A percentile compares a stretch with the other conserved stretches of the same genome.
Evolutionary conservation across 2,888 invertebrate species (phyloP).

Genomic region (Metallyticus violacea): DNA sequence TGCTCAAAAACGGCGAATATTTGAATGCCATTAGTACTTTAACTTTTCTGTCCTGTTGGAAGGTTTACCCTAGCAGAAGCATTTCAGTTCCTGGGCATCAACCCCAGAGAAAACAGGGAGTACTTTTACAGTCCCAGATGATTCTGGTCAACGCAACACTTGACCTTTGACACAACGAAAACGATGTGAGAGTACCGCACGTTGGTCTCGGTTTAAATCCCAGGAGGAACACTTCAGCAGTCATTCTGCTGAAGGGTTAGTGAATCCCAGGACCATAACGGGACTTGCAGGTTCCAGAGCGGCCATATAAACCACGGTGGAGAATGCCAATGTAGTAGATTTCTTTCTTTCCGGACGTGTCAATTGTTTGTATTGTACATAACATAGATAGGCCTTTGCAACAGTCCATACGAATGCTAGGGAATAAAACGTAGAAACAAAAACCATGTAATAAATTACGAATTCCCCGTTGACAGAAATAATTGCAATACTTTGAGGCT

Average conservation of each 20-base stretch:
- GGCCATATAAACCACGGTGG: background rate
- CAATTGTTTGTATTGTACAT: background rate
- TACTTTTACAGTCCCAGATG: background rate
- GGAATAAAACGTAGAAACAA: too few species aligned
- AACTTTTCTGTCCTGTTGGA: too few species aligned
- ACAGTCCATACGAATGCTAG: too few species aligned
- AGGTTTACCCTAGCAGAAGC: too few species aligned
- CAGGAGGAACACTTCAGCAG: too few species aligned
- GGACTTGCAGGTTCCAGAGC: background rate
- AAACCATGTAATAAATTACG: too few species aligned
- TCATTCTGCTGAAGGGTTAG: background rate
- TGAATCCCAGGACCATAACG: background rate
- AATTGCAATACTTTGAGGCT: too few species aligned
- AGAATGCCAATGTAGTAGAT: background rate
- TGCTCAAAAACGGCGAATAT: too few species aligned
- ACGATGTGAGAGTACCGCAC: background rate
- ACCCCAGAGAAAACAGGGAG: background rate
- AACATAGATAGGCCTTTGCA: too few species aligned
- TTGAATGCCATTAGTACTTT: too few species aligned
- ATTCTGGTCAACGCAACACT: background rate
- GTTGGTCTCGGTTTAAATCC: background rate
- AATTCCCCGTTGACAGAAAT: too few species aligned
- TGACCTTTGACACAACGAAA: background rate
- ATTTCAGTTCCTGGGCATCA: too few species aligned
- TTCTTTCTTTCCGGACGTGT: background rate